Percentiles rank a stretch among this genome's conserved stretches.
Evolutionary conservation across 1,140 invertebrate genomes (phyloP).

Genomic region (Bombus pascuorum): DNA sequence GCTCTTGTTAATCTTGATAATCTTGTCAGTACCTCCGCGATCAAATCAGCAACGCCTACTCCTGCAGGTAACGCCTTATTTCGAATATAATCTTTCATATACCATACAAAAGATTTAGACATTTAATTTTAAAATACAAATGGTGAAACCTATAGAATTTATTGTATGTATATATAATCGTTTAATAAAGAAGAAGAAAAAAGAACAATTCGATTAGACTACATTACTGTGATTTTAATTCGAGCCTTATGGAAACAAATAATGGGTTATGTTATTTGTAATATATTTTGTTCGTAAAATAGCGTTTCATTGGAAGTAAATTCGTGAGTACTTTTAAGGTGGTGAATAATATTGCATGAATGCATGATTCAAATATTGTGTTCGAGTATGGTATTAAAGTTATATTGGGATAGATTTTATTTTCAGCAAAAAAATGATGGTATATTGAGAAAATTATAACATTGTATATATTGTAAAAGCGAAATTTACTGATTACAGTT

Average conservation of each 20-base stretch:
- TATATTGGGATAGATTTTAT: slow-evolving; percentile 23
- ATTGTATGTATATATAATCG: background rate
- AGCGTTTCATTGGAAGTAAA: slow-evolving; percentile 83
- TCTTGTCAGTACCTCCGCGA: slow-evolving; percentile 88
- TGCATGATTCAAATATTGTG: slow-evolving; percentile 69
- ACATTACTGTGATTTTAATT: slow-evolving; percentile 1
- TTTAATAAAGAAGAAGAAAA: background rate
- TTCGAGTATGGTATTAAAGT: slow-evolving; percentile 25
- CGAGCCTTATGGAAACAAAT: slow-evolving; percentile 7
- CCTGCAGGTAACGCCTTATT: slow-evolving; percentile 75
- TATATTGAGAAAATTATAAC: slow-evolving; percentile 14
- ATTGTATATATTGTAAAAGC: slow-evolving; percentile 11
- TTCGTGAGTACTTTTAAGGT: slow-evolving; percentile 77
- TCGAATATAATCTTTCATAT: background rate
- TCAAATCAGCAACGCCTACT: slow-evolving; percentile 76
- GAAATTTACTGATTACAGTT: background rate
- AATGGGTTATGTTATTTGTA: slow-evolving; percentile 43
- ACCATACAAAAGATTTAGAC: background rate
- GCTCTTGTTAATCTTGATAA: slow-evolving; percentile 97
- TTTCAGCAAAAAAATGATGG: slow-evolving; percentile 33
- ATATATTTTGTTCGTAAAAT: slow-evolving; percentile 74
- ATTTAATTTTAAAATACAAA: slow-evolving; percentile 1
- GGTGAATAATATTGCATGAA: slow-evolving; percentile 70
- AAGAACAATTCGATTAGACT: background rate
- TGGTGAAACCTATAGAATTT: background rate